Conservation (phyloP, 1,140 invertebrate genomes). For the Psix sp. region DNA sequence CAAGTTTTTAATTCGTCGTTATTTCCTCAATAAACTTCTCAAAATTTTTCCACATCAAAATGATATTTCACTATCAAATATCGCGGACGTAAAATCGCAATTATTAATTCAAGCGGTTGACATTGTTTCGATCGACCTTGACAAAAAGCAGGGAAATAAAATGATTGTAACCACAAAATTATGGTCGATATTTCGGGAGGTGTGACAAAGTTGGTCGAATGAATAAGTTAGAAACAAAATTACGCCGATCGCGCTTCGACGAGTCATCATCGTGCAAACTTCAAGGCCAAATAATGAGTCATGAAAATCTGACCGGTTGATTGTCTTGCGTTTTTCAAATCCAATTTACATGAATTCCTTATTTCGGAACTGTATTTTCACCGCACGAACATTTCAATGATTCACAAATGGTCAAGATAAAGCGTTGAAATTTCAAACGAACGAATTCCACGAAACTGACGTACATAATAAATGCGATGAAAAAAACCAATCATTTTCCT, state of each 20-base stretch:
- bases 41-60: conserved; percentile 6
- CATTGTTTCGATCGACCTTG: too few relatives aligned
- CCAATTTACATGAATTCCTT: conserved; percentile 54
- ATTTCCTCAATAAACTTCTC: conserved; percentile 21
- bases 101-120: too few relatives aligned
- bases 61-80: too few relatives aligned
- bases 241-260: conserved; percentile 42
- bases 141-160: too few relatives aligned
- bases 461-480: too few relatives aligned
- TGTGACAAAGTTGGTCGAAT: background rate
- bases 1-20: conserved; percentile 37
- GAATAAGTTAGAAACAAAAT: conserved; percentile 19
- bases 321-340: conserved; percentile 41
- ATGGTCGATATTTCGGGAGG: background rate
- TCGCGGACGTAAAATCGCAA: too few relatives aligned
- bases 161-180: too few relatives aligned
- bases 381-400: conserved; percentile 41
- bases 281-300: conserved; percentile 67
- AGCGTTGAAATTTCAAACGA: background rate
- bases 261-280: conserved; percentile 67
- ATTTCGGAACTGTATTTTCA: conserved; percentile 48
- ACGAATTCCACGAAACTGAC: too few relatives aligned
- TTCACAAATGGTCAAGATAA: conserved; percentile 31
- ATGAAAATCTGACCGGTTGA: conserved; percentile 63
- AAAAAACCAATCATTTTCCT: too few relatives aligned